These are phyloP conservation scores for Tachuris rubrigastra DNA, from an alignment of 2,113 vertebrate species.

Conservation along the genomic window DNA sequence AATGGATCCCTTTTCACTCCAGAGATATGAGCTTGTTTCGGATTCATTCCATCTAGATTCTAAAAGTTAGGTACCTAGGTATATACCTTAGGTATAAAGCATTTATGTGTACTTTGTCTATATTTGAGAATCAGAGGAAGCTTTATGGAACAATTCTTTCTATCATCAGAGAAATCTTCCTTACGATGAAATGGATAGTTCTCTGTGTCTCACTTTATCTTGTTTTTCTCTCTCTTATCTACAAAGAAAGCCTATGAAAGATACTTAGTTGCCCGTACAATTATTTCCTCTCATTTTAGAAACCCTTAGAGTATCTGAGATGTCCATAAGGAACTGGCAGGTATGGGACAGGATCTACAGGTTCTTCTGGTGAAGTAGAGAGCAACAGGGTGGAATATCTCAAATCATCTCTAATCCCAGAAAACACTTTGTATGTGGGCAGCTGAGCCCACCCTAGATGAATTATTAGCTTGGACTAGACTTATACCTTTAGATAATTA, in stretches of 20 bases:
- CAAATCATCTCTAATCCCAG: neutral
- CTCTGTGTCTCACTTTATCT: neutral
- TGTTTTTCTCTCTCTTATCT: neutral
- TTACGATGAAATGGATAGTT: neutral
- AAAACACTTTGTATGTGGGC: neutral
- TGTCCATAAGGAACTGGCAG: neutral
- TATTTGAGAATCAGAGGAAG: neutral
- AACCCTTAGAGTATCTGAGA: neutral
- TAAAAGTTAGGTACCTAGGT: neutral
- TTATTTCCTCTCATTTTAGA: neutral
- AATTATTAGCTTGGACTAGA: neutral
- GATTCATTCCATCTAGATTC: neutral
- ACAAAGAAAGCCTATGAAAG: neutral
- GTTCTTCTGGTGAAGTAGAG: neutral
- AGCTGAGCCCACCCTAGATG: neutral
- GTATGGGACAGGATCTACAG: neutral
- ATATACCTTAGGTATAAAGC: too few species aligned
- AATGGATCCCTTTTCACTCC: neutral
- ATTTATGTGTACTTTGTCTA: neutral
- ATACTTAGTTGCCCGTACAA: neutral
- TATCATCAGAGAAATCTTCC: neutral
- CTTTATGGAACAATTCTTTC: neutral
- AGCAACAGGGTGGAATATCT: neutral
- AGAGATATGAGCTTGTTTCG: neutral
- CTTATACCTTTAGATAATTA: neutral